Conservation (phyloP, 2,888 invertebrate genomes). For the Lordiphosa fenestrarum region DNA sequence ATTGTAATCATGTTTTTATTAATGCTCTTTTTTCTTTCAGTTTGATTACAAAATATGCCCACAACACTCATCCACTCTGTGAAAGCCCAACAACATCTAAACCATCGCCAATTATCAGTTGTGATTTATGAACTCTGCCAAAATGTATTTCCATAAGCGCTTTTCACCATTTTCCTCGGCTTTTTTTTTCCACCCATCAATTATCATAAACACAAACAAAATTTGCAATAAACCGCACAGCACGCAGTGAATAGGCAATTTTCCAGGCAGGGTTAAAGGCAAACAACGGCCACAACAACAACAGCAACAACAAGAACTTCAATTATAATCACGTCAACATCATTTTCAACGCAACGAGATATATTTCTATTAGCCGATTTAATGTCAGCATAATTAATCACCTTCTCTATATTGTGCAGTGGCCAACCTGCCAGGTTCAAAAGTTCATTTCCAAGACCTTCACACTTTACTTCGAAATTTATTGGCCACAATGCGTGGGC, state of each 20-base stretch:
- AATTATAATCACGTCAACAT: constrained; percentile 74
- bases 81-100: constrained; percentile 48
- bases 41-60: too few species aligned
- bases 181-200: constrained; percentile 68
- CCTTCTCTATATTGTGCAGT: constrained; percentile 51
- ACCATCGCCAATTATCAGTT: constrained; percentile 67
- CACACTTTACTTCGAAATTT: constrained; percentile 63
- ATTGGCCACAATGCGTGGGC: constrained; percentile 68
- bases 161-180: constrained; percentile 41
- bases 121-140: constrained; percentile 65
- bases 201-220: constrained; percentile 65
- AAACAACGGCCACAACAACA: constrained; percentile 38
- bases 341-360: constrained; percentile 72
- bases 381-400: constrained; percentile 75
- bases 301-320: constrained; percentile 52
- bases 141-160: constrained; percentile 67
- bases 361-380: constrained; percentile 76
- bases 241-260: constrained; percentile 66
- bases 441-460: constrained; percentile 60
- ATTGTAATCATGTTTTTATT: too few species aligned
- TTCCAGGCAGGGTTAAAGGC: constrained; percentile 59
- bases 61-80: constrained; percentile 19
- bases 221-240: constrained; percentile 70
- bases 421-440: constrained; percentile 38
- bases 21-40: too few species aligned